These are phyloP conservation scores for Arctia plantaginis DNA, from an alignment of 2,888 invertebrate species.

Conservation along the genomic window DNA sequence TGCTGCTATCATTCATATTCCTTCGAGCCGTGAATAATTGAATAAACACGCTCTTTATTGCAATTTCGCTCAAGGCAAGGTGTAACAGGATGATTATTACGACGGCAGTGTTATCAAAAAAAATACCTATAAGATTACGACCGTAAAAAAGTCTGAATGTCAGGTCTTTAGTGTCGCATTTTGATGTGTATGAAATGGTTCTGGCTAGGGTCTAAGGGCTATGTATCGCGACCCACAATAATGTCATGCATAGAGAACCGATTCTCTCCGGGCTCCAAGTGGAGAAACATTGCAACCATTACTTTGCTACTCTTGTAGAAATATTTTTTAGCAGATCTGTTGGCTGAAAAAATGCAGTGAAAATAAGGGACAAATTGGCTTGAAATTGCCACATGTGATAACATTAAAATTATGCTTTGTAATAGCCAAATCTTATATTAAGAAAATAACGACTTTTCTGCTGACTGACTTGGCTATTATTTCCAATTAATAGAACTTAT, in stretches of 20 bases:
- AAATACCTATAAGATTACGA: constrained; percentile 16
- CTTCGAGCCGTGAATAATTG: constrained; percentile 22
- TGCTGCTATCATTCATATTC: constrained; percentile 18
- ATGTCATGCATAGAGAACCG: constrained; percentile 7
- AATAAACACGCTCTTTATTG: constrained; percentile 8
- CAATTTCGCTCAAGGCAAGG: constrained; percentile 4
- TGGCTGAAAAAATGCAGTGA: neutral
- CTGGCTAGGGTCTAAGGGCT: constrained; percentile 3
- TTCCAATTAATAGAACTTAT: no score
- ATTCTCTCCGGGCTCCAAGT: no score
- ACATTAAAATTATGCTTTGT: no score
- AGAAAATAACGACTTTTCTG: no score
- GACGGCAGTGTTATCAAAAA: constrained; percentile 22
- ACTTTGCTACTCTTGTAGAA: no score
- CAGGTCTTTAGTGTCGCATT: neutral
- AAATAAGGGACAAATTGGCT: neutral
- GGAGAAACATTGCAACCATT: neutral
- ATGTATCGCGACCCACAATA: constrained; percentile 16
- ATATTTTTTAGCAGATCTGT: no score
- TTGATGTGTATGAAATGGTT: neutral
- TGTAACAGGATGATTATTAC: constrained; percentile 20
- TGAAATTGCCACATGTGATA: neutral
- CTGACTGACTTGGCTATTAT: no score
- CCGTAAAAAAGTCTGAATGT: constrained; percentile 26
- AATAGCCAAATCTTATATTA: no score